Evolutionary conservation across 2,888 invertebrate species (phyloP), one percentile per base, ranked within the genome.

Genomic region (Cremastinae sp.): DNA sequence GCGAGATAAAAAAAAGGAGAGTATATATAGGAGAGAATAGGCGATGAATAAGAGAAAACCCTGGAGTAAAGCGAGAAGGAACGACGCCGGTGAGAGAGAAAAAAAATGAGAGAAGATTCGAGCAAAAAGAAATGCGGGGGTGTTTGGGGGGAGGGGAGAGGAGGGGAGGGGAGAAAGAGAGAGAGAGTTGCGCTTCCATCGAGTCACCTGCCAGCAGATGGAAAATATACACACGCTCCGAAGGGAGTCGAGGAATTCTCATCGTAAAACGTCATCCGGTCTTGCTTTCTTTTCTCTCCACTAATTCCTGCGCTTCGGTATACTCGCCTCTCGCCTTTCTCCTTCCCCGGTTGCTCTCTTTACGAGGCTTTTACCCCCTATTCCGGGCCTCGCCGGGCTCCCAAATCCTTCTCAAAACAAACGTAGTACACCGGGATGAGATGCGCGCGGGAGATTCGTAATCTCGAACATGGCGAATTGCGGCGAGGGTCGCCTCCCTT

Each of bases 1-100:
- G n/a, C n/a, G n/a, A n/a, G n/a, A n/a, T n/a, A n/a, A n/a, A n/a
- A n/a, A n/a, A n/a, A n/a, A n/a, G n/a, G n/a, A n/a, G n/a, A n/a
- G n/a, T n/a, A n/a, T n/a, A 38, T 38, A 4, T 10, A 28, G 5
- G 51, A 53, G 43, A 65, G 58, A 64, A 62, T 69, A 53, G 58
- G 16, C 51, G 72, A 72, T 68, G 72, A 72, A 75, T 64, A 75
- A 75, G 72, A 66, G 38, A 68, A 68, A 47, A 47, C 20, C 69
- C 34, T 14, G 16, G 54, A 56, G 66, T 64, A 68, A 66, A 72
- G 58, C 41, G 66, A 68, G 66, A 62, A 28, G 9, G 38, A 61
- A 70, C 65, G 59, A 65, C 47, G 22, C n/a, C n/a, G n/a, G n/a
- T n/a, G n/a, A 12, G 51, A 43, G 22, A 51, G 0, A 64, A 38